Conservation (phyloP, 2,888 invertebrate genomes). For the Andrena marginata region DNA sequence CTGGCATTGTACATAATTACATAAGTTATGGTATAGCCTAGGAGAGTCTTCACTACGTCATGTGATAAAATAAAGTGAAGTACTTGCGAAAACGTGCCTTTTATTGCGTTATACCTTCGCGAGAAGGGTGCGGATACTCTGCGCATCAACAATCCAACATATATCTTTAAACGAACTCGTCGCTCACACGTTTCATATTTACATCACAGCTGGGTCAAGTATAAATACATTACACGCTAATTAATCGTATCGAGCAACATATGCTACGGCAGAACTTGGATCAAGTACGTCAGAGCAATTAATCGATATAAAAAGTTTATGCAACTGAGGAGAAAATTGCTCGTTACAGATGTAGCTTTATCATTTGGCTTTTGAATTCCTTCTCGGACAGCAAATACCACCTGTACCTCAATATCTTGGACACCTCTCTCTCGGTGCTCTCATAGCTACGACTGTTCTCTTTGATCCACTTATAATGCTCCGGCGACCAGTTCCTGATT, state of each 20-base stretch:
- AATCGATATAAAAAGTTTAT: conserved; percentile 38
- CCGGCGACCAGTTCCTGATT: conserved; percentile 89
- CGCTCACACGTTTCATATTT: conserved; percentile 24
- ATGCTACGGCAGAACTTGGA: not conserved
- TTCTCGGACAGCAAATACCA: conserved; percentile 90
- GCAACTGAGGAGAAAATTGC: not conserved
- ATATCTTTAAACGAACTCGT: conserved; percentile 5
- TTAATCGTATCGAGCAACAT: not conserved
- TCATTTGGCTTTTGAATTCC: conserved; percentile 87
- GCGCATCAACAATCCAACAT: conserved; percentile 46
- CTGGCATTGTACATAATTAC: conserved; percentile 64
- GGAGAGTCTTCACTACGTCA: conserved; percentile 21
- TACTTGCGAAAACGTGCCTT: conserved; percentile 27
- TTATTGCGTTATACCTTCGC: conserved; percentile 25
- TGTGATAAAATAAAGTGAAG: conserved; percentile 46
- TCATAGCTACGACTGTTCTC: conserved; percentile 88
- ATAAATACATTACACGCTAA: conserved; percentile 8
- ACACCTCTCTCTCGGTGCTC: conserved; percentile 89
- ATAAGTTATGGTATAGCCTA: conserved; percentile 50
- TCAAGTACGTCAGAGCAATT: not conserved
- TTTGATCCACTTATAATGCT: conserved; percentile 89
- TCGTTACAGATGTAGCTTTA: conserved; percentile 81
- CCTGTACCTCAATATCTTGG: conserved; percentile 88
- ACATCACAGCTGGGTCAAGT: conserved; percentile 48
- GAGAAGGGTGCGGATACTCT: conserved; percentile 1